Conservation (phyloP, 2,113 vertebrate genomes). For the Notechis scutatus region DNA sequence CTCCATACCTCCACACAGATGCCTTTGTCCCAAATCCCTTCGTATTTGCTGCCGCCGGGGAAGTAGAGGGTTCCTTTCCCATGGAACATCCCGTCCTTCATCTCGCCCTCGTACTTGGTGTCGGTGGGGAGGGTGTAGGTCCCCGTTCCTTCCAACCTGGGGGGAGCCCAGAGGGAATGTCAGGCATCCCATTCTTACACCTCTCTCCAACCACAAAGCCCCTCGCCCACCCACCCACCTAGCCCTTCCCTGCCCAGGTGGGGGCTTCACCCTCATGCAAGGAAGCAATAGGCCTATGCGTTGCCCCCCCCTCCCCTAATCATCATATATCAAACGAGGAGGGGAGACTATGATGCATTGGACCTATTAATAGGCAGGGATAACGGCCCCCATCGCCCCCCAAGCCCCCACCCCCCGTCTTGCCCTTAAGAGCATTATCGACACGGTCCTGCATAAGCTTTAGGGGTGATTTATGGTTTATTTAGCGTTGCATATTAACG, state of each 20-base stretch:
- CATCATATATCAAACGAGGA: too few species aligned
- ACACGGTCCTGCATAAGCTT: background rate
- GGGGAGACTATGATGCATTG: background rate
- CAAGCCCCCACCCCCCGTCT: too few species aligned
- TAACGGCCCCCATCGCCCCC: background rate
- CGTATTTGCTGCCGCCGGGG: constrained; percentile 76
- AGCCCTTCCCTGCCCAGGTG: background rate
- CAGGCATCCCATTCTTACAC: background rate
- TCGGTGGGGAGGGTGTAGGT: constrained; percentile 79
- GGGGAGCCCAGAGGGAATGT: background rate
- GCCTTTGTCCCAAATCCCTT: constrained; percentile 84
- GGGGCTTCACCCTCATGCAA: background rate
- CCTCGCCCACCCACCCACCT: too few species aligned
- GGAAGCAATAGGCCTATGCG: background rate
- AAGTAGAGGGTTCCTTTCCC: constrained; percentile 83
- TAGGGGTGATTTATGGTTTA: background rate
- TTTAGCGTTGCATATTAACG: background rate
- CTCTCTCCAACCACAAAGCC: background rate
- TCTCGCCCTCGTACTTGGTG: constrained; percentile 80
- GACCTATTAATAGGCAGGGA: background rate
- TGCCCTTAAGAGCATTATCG: background rate
- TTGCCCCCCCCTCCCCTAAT: background rate
- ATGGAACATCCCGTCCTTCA: constrained; percentile 88
- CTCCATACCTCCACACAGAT: constrained; percentile 71
- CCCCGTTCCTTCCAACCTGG: constrained; percentile 87